Percentiles rank a stretch among this genome's conserved stretches.
Evolutionary conservation across 2,113 vertebrate genomes (phyloP).

Genomic region (Sinocyclocheilus anophthalmus): DNA sequence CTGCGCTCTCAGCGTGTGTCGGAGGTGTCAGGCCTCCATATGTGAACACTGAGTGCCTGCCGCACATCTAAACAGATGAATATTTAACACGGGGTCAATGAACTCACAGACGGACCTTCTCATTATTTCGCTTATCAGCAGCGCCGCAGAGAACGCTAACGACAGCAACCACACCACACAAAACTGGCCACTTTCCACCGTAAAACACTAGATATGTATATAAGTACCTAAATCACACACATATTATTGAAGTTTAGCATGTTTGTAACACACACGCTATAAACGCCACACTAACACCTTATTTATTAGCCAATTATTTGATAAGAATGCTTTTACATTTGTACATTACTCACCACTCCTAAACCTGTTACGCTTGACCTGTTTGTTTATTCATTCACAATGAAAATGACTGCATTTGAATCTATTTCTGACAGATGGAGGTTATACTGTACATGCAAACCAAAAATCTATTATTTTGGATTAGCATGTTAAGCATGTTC

Average conservation of each 20-base stretch:
- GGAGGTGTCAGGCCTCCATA: slow-evolving; percentile 72
- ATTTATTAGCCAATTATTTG: slow-evolving; percentile 84
- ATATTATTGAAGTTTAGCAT: slow-evolving; percentile 64
- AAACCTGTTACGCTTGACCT: slow-evolving; percentile 26
- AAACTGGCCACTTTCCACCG: not conserved
- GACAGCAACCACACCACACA: not conserved
- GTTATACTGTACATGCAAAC: not conserved
- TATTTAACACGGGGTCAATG: slow-evolving; percentile 82
- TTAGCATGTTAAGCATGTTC: not conserved
- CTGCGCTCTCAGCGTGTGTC: slow-evolving; percentile 67
- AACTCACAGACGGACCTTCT: slow-evolving; percentile 81
- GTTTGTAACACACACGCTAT: slow-evolving; percentile 40
- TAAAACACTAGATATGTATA: not conserved
- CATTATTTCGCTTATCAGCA: slow-evolving; percentile 73
- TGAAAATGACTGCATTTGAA: not conserved
- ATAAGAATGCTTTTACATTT: slow-evolving; percentile 74
- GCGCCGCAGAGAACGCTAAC: slow-evolving; percentile 42
- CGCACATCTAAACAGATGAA: slow-evolving; percentile 83
- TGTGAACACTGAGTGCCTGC: slow-evolving; percentile 78
- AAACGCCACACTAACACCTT: slow-evolving; percentile 79
- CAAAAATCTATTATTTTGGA: not conserved
- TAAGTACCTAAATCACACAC: not conserved
- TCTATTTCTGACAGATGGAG: not conserved
- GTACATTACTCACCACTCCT: slow-evolving; percentile 38
- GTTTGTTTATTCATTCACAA: not conserved